Conservation (phyloP, 2,888 invertebrate genomes). For the Arrhopalites spinosus region DNA sequence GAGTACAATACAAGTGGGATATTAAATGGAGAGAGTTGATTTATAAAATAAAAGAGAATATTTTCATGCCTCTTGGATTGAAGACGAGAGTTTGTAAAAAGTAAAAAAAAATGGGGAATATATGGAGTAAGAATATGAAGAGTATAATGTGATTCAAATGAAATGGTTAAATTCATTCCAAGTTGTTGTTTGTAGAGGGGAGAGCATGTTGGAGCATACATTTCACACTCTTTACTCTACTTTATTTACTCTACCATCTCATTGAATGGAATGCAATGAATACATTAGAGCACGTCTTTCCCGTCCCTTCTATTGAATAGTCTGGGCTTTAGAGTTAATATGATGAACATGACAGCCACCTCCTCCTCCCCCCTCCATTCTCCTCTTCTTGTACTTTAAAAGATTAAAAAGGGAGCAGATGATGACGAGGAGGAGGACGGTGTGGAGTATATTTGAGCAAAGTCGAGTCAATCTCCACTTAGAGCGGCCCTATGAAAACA, state of each 20-base stretch:
- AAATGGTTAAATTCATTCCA: not conserved
- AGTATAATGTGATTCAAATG: not conserved
- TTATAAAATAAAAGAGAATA: too few relatives aligned
- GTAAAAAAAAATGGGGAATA: too few relatives aligned
- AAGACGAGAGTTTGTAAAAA: too few relatives aligned
- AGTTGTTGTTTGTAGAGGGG: not conserved
- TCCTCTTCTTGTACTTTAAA: conserved; percentile 4
- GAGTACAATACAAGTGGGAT: too few relatives aligned
- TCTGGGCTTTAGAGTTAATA: too few relatives aligned
- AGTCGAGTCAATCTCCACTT: not conserved
- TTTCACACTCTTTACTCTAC: conserved; percentile 1
- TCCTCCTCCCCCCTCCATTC: not conserved
- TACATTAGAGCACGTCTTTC: not conserved
- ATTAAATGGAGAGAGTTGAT: too few relatives aligned
- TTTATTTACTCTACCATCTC: not conserved
- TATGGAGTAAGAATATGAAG: too few relatives aligned
- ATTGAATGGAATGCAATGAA: not conserved
- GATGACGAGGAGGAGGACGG: not conserved
- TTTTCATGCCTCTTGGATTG: too few relatives aligned
- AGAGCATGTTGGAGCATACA: not conserved
- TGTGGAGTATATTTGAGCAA: too few relatives aligned
- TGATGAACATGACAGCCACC: too few relatives aligned
- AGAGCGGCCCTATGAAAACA: too few relatives aligned
- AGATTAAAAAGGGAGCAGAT: conserved; percentile 1
- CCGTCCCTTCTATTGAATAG: not conserved